Percentiles rank a stretch among this genome's conserved stretches.
These are phyloP conservation scores for Myathropa florea DNA, from an alignment of 2,888 invertebrate species.

Conservation along the genomic window DNA sequence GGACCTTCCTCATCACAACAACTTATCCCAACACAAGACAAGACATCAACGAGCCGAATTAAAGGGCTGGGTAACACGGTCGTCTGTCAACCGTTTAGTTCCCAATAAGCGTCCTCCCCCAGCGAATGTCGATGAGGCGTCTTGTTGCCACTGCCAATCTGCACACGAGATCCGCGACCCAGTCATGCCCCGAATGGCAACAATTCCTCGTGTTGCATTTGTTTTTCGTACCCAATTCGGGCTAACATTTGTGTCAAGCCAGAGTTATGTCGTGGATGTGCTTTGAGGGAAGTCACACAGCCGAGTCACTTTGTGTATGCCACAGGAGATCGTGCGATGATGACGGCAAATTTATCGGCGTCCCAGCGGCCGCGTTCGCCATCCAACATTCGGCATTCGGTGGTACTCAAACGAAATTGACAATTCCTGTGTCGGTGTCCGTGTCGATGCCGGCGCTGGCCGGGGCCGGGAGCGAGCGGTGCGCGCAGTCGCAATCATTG, in stretches of 20 bases:
- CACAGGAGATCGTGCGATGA: constrained; percentile 58
- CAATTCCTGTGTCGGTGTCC: constrained; percentile 31
- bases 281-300: constrained; percentile 16
- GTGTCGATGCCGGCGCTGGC: background rate
- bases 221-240: constrained; percentile 9
- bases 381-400: constrained; percentile 40
- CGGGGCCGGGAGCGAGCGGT: background rate
- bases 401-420: constrained; percentile 60
- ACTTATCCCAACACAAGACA: too few species aligned
- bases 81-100: background rate
- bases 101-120: background rate
- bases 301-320: constrained; percentile 12
- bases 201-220: constrained; percentile 6
- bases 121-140: background rate
- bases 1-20: too few species aligned
- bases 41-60: too few species aligned
- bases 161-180: background rate
- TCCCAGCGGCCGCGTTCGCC: constrained; percentile 38
- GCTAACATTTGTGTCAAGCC: constrained; percentile 33
- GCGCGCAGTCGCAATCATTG: constrained; percentile 48
- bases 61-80: too few species aligned
- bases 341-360: constrained; percentile 62
- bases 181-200: background rate
- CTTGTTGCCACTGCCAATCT: background rate
- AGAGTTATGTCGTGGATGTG: constrained; percentile 42